A percentile compares a stretch with the other conserved stretches of the same genome.
Evolutionary conservation across 2,113 vertebrate genomes (phyloP).

Genomic region (Calyptomena viridis): DNA sequence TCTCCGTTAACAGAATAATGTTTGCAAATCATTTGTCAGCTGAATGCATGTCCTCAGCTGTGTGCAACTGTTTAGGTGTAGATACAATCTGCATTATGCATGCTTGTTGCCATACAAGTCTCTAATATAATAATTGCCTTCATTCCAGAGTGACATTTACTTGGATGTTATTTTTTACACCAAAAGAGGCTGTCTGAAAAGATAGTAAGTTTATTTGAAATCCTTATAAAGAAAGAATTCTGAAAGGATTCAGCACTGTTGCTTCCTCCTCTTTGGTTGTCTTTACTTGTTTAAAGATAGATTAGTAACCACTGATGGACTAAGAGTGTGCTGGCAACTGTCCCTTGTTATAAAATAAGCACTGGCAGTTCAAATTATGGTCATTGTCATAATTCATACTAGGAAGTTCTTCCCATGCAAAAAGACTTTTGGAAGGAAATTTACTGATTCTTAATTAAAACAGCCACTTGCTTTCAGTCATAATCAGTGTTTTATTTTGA

Average conservation of each 20-base stretch:
- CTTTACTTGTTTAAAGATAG: background rate
- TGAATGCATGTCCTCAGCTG: background rate
- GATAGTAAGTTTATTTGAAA: background rate
- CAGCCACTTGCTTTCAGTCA: background rate
- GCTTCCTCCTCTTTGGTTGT: background rate
- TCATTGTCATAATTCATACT: background rate
- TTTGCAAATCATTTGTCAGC: constrained; percentile 61
- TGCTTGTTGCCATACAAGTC: background rate
- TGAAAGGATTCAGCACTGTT: background rate
- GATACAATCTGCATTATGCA: background rate
- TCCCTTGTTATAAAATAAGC: background rate
- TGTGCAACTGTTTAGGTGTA: constrained; percentile 1
- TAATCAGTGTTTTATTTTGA: background rate
- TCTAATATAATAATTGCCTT: background rate
- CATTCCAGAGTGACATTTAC: background rate
- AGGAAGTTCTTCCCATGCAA: background rate
- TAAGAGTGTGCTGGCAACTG: background rate
- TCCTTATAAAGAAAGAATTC: background rate
- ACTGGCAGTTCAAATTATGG: background rate
- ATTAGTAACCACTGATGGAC: background rate
- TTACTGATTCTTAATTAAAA: background rate
- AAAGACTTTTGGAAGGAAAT: background rate
- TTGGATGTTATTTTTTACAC: constrained; percentile 2
- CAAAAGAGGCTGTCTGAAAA: background rate
- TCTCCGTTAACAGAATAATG: constrained; percentile 53